A percentile compares a stretch with the other conserved stretches of the same genome.
These are phyloP conservation scores for Ovibos moschatus DNA, from an alignment of 2,113 vertebrate genomes.

Conservation along the genomic window DNA sequence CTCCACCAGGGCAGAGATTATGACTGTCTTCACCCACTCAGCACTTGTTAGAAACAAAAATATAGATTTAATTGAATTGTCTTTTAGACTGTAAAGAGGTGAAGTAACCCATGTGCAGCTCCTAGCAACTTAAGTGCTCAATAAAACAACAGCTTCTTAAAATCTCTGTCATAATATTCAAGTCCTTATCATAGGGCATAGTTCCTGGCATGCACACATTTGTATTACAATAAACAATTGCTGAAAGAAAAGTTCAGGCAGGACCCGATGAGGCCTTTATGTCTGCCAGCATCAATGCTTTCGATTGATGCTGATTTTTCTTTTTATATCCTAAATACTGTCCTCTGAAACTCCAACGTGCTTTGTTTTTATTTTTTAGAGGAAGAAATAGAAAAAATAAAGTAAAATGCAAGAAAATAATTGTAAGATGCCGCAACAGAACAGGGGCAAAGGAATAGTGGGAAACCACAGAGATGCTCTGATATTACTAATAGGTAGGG, in stretches of 20 bases:
- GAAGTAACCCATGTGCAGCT: neutral
- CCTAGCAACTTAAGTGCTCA: neutral
- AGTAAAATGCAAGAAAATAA: neutral
- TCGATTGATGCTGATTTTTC: neutral
- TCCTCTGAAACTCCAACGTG: neutral
- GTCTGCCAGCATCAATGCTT: neutral
- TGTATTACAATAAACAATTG: neutral
- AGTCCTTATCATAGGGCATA: neutral
- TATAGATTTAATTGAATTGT: neutral
- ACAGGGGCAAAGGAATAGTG: neutral
- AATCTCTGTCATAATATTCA: neutral
- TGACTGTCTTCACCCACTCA: neutral
- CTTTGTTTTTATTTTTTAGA: neutral
- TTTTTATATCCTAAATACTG: neutral
- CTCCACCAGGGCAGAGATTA: neutral
- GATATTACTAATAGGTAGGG: accelerated
- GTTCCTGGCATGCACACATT: neutral
- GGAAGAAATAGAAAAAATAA: neutral
- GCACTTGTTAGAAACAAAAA: neutral
- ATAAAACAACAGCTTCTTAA: neutral
- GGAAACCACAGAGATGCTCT: neutral
- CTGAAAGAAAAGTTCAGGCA: neutral
- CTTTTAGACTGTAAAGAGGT: neutral
- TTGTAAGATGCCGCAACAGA: neutral
- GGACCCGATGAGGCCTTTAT: neutral